Base-by-base conservation (phyloP, 2,797 vertebrate species). In the Catostomus latipinnis region DNA sequence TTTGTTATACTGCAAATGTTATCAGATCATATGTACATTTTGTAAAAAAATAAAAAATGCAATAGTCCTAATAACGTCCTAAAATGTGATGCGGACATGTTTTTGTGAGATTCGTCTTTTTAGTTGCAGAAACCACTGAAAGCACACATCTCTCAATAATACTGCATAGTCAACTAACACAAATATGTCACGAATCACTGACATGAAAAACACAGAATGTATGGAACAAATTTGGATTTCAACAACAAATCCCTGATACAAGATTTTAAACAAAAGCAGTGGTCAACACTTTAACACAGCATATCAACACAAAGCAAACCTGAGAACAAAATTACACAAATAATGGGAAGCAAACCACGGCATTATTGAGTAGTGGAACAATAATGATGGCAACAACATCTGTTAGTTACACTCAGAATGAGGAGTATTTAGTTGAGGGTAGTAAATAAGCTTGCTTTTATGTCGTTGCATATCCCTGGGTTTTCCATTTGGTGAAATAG, bases 371-470 rank as follows among this genome's bases (percentile, higher is more conserved):
- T 18, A 4, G 14, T 43, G 14, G 71, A 62, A 56, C 79, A 74
- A 81, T 61, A 56, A 48, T 22, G 45, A 16, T 8, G 8, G 48
- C 72, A 76, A 74, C 13, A 80, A 81, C 49, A 68, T 72, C 70
- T 62, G 53, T 80, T 75, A 54, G 52, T 63, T 77, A 22, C 56
- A 83, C 72, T 72, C 79, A 60, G 79, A 76, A 80, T 87, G 87
- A 91, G 67, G 45, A 77, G 70, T 66, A 81, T 9, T 61, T 50
- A 87, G 84, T 62, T 82, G 84, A 87, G 86, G 85, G 86, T 83
- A 87, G 87, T 89, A 87, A 90, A 82, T 89, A 85, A 65, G 82
- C 71, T 71, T 86, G 22, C 72, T 92, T 93, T 93, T 90, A 91
- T 89, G 84, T 84, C 77, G 74, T 63, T 56, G 45, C 74, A 82